A percentile compares a stretch with the other conserved stretches of the same genome.
Conservation (phyloP, 2,888 invertebrate genomes). For the Drosophila longiperda region DNA sequence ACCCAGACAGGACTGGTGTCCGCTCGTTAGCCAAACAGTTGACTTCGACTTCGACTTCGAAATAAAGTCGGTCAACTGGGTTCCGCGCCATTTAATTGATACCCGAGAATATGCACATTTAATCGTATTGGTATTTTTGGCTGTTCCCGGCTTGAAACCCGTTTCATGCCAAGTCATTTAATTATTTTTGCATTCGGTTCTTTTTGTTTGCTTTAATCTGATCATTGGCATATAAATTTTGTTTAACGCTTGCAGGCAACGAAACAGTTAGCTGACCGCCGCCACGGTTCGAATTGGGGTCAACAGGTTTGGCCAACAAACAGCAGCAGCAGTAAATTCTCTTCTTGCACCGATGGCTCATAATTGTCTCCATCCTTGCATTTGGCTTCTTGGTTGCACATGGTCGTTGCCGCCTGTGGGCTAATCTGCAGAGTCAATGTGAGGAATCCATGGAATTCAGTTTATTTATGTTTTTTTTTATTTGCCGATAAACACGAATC, state of each 20-base stretch:
- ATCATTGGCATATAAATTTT: conserved; percentile 56
- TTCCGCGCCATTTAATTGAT: conserved; percentile 50
- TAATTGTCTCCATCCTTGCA: conserved; percentile 15
- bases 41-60: conserved; percentile 11
- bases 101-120: conserved; percentile 26
- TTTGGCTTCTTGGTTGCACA: conserved; percentile 29
- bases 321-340: conserved; percentile 50
- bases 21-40: conserved; percentile 48
- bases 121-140: conserved; percentile 40
- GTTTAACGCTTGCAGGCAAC: conserved; percentile 56
- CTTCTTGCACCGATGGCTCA: conserved; percentile 32
- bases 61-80: conserved; percentile 49
- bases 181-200: conserved; percentile 68
- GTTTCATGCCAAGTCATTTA: conserved; percentile 57
- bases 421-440: conserved; percentile 36
- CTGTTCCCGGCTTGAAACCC: conserved; percentile 47
- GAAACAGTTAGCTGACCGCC: conserved; percentile 75
- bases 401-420: conserved; percentile 31
- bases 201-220: conserved; percentile 57
- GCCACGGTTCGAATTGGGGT: conserved; percentile 56
- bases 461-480: conserved; percentile 11
- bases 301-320: conserved; percentile 65
- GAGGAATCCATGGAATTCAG: conserved; percentile 39
- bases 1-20: conserved; percentile 39
- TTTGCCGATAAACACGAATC: conserved; percentile 19